Percentiles rank a stretch among this genome's conserved stretches.
Evolutionary conservation across 1,140 invertebrate species (phyloP).

Genomic region (Tetramorium parvispinum): DNA sequence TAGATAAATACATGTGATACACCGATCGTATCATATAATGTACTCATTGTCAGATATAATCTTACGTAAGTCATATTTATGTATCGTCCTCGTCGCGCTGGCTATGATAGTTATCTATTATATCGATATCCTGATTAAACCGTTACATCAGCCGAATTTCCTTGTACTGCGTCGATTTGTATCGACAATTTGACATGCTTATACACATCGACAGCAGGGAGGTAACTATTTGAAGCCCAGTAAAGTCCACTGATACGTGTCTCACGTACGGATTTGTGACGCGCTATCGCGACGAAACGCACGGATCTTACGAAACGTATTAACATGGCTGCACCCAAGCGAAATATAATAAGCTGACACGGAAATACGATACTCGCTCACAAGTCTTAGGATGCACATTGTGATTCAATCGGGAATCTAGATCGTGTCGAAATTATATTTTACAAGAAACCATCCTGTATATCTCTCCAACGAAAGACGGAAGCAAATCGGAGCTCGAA

Average conservation of each 20-base stretch:
- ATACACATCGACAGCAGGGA: background rate
- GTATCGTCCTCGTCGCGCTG: slow-evolving; percentile 25
- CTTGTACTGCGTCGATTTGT: background rate
- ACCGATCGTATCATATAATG: background rate
- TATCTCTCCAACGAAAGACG: background rate
- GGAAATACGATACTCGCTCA: background rate
- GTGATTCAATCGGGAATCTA: background rate
- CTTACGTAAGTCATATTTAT: slow-evolving; percentile 45
- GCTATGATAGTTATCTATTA: slow-evolving; percentile 31
- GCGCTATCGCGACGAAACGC: background rate
- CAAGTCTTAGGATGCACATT: background rate
- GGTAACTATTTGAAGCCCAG: slow-evolving; percentile 4
- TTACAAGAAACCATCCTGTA: background rate
- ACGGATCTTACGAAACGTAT: background rate
- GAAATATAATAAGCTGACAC: background rate
- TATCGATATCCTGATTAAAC: slow-evolving; percentile 41
- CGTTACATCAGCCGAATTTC: slow-evolving; percentile 25
- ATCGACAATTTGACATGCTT: background rate
- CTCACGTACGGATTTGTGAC: background rate
- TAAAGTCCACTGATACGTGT: background rate
- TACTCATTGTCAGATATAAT: slow-evolving; percentile 28
- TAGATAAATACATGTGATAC: slow-evolving; percentile 15
- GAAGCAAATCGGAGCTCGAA: background rate
- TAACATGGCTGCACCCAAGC: background rate
- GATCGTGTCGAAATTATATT: background rate